Base-by-base conservation (phyloP, 1,140 invertebrate genomes). In the Maniola jurtina region DNA sequence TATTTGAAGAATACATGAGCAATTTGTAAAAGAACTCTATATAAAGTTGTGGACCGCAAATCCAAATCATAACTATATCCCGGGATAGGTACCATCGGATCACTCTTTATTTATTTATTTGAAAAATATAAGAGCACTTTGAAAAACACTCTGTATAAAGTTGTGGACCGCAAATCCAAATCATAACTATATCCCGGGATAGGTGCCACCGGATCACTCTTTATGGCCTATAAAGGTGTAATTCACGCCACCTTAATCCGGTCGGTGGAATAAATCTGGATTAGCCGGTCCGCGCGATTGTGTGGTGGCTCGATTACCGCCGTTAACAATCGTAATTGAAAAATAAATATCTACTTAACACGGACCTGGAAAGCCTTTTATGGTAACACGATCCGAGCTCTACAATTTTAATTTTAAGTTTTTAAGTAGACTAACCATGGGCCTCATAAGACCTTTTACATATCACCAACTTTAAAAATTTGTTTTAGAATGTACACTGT, bases 221-320 rank as follows among this genome's bases (percentile, higher is more conserved):
- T 90, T 90, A 90, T 86, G 86, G 86, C 84, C 86, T 90, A 88
- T 90, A 90, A 90, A 90, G 78, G 88, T 86, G 85, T 88, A 89
- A 90, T 88, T 88, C 86, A 86, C 88, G 88, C 88, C 83, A 81
- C 88, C 85, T 90, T 89, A 90, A 89, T 89, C 88, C 85, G 80
- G 75, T 66, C 84, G 80, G 83, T 74, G 79, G 65, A 73, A 89
- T 90, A 90, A 90, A 90, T 90, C 88, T 87, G 86, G 88, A 90
- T 90, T 90, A 90, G 83, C 84, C 71, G 71, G 66, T 76, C 81
- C 82, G 73, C 80, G 74, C 82, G 82, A 86, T 83, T 88, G 86
- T 89, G 68, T 68, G 77, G 80, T 81, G 79, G 76, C 84, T 73
- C 84, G 84, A 89, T 90, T 89, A 89, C 86, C 86, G 81, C 82